Evolutionary conservation across 2,113 vertebrate genomes (phyloP), one percentile per base, ranked within the genome.

Genomic region (Lampris incognitus): DNA sequence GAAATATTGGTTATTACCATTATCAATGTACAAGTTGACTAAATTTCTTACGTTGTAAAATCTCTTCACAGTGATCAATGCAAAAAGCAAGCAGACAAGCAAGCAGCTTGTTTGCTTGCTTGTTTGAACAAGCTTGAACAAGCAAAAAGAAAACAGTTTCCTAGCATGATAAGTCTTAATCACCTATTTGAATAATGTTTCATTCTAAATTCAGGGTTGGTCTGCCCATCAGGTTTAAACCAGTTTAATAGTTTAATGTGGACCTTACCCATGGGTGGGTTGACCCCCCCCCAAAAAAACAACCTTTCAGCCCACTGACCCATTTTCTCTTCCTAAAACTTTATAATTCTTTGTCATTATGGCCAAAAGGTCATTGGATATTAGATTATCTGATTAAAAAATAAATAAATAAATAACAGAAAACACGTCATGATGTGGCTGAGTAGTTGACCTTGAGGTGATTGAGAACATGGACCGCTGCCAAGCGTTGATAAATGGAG

Each of bases 371-470:
- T 24, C 24, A 24, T 24, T 24, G 24, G 24, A 24, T 24, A 24
- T 24, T 24, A 24, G 24, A 24, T 24, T 24, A 24, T 24, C 24
- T 24, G 24, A 24, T 24, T 24, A 24, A 24, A 24, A 24, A 24
- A 24, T 24, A 24, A 24, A 24, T 24, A 37, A 8, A 56, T 71
- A 67, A 46, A 73, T 76, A 55, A 82, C 40, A 42, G 57, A 74
- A 82, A 55, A 72, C 59, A 69, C 69, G 55, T 63, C 24, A 8
- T 60, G 13, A 50, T 52, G 42, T 38, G 37, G 68, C 70, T 57
- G 55, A 52, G 74, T 76, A 71, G 70, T 52, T 85, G 88, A 86
- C 82, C 82, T 86, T 81, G 82, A 59, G 60, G 52, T 77, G 76
- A 86, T 81, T 72, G 69, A 83, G 82, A 78, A 69, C 75, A 61